Evolutionary conservation across 1,140 invertebrate species (phyloP).

Genomic region (Drosophila nikananu): DNA sequence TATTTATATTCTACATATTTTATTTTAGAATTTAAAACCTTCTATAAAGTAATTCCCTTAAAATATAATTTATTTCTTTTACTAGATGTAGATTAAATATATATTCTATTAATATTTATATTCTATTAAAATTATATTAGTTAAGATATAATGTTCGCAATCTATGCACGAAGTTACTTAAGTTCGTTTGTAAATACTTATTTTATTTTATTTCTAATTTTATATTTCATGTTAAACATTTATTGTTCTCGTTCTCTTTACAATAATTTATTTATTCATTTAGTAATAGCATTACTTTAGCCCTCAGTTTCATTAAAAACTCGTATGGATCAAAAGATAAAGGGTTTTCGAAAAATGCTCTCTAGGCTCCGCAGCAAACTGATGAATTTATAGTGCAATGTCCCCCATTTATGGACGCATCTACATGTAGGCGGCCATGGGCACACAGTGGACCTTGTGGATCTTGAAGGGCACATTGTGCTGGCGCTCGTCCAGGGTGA

Average conservation of each 20-base stretch:
- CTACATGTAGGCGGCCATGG: background rate
- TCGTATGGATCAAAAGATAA: background rate
- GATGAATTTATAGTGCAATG: background rate
- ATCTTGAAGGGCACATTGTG: constrained; percentile 43
- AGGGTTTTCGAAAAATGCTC: background rate
- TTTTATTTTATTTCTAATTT: background rate
- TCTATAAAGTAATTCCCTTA: too few relatives aligned
- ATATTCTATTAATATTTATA: too few relatives aligned
- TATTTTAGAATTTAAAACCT: too few relatives aligned
- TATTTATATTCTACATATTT: too few relatives aligned
- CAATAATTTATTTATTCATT: background rate
- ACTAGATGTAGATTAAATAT: too few relatives aligned
- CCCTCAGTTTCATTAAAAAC: background rate
- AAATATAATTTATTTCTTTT: too few relatives aligned
- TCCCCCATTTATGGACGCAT: background rate
- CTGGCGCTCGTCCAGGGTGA: constrained; percentile 80
- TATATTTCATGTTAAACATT: background rate
- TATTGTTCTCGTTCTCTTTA: background rate
- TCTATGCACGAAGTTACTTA: too few relatives aligned
- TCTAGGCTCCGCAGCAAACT: background rate
- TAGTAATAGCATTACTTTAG: background rate
- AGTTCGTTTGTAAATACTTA: too few relatives aligned
- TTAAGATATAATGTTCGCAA: too few relatives aligned
- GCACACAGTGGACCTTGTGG: constrained; percentile 46
- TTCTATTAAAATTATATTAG: too few relatives aligned